A percentile compares a stretch with the other conserved stretches of the same genome.
phyloP scores from a whole-genome alignment of 1,140 invertebrate genomes.

The Odontomachus brunneus region DNA sequence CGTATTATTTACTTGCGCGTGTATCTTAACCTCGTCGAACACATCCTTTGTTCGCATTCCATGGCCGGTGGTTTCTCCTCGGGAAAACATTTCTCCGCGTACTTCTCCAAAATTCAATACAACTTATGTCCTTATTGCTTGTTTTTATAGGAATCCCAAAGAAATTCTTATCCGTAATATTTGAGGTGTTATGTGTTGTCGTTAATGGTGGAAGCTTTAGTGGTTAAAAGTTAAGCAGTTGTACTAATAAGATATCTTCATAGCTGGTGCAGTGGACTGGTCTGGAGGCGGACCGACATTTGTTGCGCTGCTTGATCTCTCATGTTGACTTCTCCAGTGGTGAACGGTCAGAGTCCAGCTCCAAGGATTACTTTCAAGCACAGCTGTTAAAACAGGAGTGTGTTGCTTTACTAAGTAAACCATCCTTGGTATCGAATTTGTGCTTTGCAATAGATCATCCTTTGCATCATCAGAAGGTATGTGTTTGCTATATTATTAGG shows the following conservation, averaged over 20 bases:
- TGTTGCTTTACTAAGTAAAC: constrained; percentile 89
- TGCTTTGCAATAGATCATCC: constrained; percentile 93
- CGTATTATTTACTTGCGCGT: not conserved
- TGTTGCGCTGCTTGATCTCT: constrained; percentile 94
- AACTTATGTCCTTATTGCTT: not conserved
- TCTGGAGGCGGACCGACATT: constrained; percentile 94
- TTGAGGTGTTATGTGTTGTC: not conserved
- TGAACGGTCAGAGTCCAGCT: constrained; percentile 84
- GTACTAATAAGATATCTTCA: not conserved
- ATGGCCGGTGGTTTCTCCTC: too few species aligned
- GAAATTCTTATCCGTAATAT: not conserved
- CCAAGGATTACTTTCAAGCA: constrained; percentile 88
- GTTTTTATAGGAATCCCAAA: not conserved
- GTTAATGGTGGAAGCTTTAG: too few species aligned
- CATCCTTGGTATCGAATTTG: constrained; percentile 90
- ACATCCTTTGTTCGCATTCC: not conserved
- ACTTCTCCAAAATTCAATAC: too few species aligned
- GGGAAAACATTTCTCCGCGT: too few species aligned
- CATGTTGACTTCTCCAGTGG: constrained; percentile 88
- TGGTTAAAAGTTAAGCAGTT: not conserved
- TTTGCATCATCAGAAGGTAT: constrained; percentile 87
- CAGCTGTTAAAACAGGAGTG: constrained; percentile 92
- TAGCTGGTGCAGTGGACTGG: constrained; percentile 93
- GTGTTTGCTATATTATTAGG: constrained; percentile 40
- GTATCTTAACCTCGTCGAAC: not conserved